Conservation (phyloP, 2,113 vertebrate genomes). For the Channa maculata region DNA sequence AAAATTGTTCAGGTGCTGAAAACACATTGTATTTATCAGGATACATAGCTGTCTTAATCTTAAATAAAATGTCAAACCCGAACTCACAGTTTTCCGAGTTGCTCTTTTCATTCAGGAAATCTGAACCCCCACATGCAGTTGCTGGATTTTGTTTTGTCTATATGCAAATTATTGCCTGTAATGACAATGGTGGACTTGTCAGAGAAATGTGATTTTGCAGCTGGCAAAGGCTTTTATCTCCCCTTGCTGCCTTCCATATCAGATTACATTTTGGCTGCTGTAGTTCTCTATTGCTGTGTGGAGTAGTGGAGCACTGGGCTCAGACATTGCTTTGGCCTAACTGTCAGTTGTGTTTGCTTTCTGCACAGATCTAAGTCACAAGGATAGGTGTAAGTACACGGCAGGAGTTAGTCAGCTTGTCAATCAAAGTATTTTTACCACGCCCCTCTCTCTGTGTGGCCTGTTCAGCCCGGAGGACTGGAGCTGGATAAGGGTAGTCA, state of each 20-base stretch:
- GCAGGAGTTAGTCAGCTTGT: slow-evolving; percentile 36
- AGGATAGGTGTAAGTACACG: slow-evolving; percentile 61
- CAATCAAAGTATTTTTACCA: slow-evolving; percentile 44
- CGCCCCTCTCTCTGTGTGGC: slow-evolving; percentile 70
- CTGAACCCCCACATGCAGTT: background rate
- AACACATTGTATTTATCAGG: background rate
- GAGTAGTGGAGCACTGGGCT: background rate
- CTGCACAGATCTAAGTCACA: slow-evolving; percentile 59
- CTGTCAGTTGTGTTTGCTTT: slow-evolving; percentile 48
- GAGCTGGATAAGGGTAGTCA: slow-evolving; percentile 29
- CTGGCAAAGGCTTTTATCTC: background rate
- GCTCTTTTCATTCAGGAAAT: background rate
- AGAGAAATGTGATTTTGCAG: background rate
- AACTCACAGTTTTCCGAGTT: background rate
- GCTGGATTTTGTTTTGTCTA: background rate
- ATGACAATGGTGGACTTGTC: background rate
- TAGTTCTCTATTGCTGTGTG: background rate
- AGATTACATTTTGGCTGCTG: background rate
- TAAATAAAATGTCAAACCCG: background rate
- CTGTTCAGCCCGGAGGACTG: slow-evolving; percentile 35
- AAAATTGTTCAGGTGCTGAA: background rate
- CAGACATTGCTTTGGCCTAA: background rate
- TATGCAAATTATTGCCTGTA: background rate
- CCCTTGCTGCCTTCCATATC: background rate
- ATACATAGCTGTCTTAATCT: background rate